A percentile compares a stretch with the other conserved stretches of the same genome.
Evolutionary conservation across 2,888 invertebrate species (phyloP).

Genomic region (Steromphala cineraria): DNA sequence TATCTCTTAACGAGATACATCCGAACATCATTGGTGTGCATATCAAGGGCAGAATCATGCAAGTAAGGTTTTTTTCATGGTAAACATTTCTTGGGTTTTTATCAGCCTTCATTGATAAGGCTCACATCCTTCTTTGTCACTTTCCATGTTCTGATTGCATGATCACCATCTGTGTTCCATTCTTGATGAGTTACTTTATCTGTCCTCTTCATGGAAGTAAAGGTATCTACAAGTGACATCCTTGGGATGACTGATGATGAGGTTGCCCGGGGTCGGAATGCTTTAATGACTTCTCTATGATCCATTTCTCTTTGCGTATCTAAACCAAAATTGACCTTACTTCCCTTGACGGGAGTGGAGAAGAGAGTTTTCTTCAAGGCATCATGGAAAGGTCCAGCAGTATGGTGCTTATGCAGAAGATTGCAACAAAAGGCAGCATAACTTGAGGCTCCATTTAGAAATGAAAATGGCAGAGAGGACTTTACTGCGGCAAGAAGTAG

Average conservation of each 20-base stretch:
- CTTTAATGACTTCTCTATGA: conserved; percentile 33
- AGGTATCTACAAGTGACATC: conserved; percentile 29
- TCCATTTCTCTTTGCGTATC: conserved; percentile 38
- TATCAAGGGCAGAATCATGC: conserved; percentile 16
- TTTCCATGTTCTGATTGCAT: conserved; percentile 7
- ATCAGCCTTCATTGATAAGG: neutral
- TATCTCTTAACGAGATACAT: too few species aligned
- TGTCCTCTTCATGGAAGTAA: neutral
- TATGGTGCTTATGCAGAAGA: conserved; percentile 28
- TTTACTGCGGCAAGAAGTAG: neutral
- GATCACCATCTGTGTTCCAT: neutral
- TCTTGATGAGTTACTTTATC: neutral
- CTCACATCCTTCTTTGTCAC: conserved; percentile 21
- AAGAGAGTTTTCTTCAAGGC: conserved; percentile 31
- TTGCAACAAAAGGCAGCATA: conserved; percentile 34
- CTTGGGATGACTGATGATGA: conserved; percentile 21
- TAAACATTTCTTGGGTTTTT: conserved; percentile 24
- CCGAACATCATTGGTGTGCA: neutral
- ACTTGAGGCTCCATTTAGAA: conserved; percentile 33
- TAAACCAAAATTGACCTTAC: conserved; percentile 31
- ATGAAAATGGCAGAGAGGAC: conserved; percentile 18
- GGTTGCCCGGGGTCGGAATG: conserved; percentile 28
- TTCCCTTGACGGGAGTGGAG: conserved; percentile 28
- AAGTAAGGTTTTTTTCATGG: neutral
- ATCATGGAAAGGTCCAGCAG: conserved; percentile 31